These are phyloP conservation scores for Drosophila tripunctata DNA, from an alignment of 2,888 invertebrate genomes.

Conservation along the genomic window DNA sequence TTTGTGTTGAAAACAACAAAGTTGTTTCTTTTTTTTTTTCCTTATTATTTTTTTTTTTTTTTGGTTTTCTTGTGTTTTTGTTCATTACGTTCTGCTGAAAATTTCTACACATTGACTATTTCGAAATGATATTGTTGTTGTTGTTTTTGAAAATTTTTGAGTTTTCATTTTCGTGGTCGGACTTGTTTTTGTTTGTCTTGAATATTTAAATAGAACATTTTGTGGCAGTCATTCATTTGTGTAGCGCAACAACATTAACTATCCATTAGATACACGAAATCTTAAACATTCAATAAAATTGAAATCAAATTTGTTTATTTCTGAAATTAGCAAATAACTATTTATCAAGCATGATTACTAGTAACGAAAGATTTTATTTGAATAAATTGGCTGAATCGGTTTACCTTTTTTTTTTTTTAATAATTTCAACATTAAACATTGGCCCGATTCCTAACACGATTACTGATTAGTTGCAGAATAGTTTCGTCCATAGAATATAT, in stretches of 20 bases:
- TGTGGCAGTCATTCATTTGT: constrained; percentile 25
- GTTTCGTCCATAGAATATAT: too few relatives aligned
- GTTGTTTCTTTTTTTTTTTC: not conserved
- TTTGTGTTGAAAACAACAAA: constrained; percentile 48
- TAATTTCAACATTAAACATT: too few relatives aligned
- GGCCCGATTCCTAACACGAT: too few relatives aligned
- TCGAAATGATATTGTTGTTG: constrained; percentile 47
- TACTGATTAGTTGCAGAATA: too few relatives aligned
- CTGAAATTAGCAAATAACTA: too few relatives aligned
- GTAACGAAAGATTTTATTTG: too few relatives aligned
- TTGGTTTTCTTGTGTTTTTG: too few relatives aligned
- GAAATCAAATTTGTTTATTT: too few relatives aligned
- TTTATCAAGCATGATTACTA: too few relatives aligned
- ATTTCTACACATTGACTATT: constrained; percentile 38
- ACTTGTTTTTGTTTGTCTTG: constrained; percentile 40
- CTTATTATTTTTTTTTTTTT: not conserved
- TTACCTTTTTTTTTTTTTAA: too few relatives aligned
- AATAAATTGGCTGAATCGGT: too few relatives aligned
- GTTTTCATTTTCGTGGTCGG: constrained; percentile 39
- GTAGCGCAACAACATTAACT: constrained; percentile 38
- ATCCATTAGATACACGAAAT: constrained; percentile 26
- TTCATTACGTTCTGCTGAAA: constrained; percentile 1
- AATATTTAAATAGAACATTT: constrained; percentile 52
- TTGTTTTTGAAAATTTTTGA: constrained; percentile 27
- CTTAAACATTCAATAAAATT: too few relatives aligned